Evolutionary conservation across 2,113 vertebrate genomes (phyloP).

Genomic region (Eleginops maclovinus): DNA sequence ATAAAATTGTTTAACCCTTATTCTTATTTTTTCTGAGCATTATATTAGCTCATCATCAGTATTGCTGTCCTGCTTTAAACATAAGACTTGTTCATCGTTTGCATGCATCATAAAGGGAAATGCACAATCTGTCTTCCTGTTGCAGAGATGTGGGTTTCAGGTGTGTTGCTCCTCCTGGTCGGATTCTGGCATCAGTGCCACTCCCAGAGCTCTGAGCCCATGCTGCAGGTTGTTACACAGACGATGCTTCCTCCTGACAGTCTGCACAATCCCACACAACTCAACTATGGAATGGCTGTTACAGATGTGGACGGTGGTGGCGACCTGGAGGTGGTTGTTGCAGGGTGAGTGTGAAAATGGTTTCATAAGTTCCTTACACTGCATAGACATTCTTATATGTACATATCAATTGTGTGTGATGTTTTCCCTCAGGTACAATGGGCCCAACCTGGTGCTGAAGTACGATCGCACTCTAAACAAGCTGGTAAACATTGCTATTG

Average conservation of each 20-base stretch:
- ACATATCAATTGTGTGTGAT: neutral
- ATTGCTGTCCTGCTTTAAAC: neutral
- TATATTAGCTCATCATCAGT: neutral
- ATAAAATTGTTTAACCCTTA: too few species aligned
- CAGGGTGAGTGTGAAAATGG: slow-evolving; percentile 85
- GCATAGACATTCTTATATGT: too few species aligned
- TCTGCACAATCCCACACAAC: slow-evolving; percentile 91
- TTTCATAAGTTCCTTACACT: neutral
- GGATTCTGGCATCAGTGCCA: slow-evolving; percentile 75
- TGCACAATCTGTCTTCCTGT: neutral
- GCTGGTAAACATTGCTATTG: slow-evolving; percentile 90
- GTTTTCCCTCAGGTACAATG: slow-evolving; percentile 86
- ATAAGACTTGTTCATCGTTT: neutral
- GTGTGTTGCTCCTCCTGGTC: slow-evolving; percentile 78
- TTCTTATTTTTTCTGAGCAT: neutral
- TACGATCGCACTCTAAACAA: slow-evolving; percentile 83
- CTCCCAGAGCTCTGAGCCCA: slow-evolving; percentile 83
- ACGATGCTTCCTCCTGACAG: slow-evolving; percentile 88
- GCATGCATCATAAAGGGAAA: neutral
- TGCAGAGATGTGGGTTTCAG: slow-evolving; percentile 76
- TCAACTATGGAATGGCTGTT: slow-evolving; percentile 95
- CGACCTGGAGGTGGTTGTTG: slow-evolving; percentile 93
- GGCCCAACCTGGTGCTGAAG: slow-evolving; percentile 95
- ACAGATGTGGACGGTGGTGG: slow-evolving; percentile 93
- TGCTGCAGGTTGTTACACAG: slow-evolving; percentile 87